These are phyloP conservation scores for Aradus depressus DNA, from an alignment of 2,888 invertebrate species.

Conservation along the genomic window DNA sequence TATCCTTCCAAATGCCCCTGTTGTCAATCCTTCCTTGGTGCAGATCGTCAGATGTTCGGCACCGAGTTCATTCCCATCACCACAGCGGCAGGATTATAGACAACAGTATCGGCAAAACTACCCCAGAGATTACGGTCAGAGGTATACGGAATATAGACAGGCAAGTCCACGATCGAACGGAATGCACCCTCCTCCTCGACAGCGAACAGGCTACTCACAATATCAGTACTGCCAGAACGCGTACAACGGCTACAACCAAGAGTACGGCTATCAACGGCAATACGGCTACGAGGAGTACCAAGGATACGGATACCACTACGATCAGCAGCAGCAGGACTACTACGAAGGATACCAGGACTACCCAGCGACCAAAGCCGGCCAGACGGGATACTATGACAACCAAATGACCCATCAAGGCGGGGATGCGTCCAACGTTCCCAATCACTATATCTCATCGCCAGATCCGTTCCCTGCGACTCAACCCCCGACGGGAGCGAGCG, in stretches of 20 bases:
- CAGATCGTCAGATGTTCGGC: slow-evolving; percentile 27
- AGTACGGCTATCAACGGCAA: slow-evolving; percentile 35
- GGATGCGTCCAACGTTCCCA: slow-evolving; percentile 43
- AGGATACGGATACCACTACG: slow-evolving; percentile 32
- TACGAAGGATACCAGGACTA: slow-evolving; percentile 34
- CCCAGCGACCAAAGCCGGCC: slow-evolving; percentile 35
- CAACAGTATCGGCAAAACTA: slow-evolving; percentile 20
- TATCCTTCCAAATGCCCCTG: slow-evolving; percentile 26
- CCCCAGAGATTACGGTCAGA: slow-evolving; percentile 5
- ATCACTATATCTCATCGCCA: slow-evolving; percentile 38
- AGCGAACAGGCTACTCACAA: slow-evolving; percentile 18
- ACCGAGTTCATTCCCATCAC: slow-evolving; percentile 26
- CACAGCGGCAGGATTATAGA: slow-evolving; percentile 26
- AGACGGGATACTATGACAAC: slow-evolving; percentile 47
- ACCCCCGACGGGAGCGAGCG: slow-evolving; percentile 41
- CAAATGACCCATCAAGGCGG: slow-evolving; percentile 39
- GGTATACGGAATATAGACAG: slow-evolving; percentile 20
- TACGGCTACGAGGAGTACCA: slow-evolving; percentile 35
- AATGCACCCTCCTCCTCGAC: slow-evolving; percentile 17
- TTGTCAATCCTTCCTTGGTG: slow-evolving; percentile 24
- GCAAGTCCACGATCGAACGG: slow-evolving; percentile 22
- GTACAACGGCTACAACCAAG: slow-evolving; percentile 42
- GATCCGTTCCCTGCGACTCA: slow-evolving; percentile 42
- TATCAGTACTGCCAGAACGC: slow-evolving; percentile 28
- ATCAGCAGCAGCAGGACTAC: slow-evolving; percentile 34